Base-by-base conservation (phyloP, 2,888 invertebrate species). In the Ophonus ardosiacus region DNA sequence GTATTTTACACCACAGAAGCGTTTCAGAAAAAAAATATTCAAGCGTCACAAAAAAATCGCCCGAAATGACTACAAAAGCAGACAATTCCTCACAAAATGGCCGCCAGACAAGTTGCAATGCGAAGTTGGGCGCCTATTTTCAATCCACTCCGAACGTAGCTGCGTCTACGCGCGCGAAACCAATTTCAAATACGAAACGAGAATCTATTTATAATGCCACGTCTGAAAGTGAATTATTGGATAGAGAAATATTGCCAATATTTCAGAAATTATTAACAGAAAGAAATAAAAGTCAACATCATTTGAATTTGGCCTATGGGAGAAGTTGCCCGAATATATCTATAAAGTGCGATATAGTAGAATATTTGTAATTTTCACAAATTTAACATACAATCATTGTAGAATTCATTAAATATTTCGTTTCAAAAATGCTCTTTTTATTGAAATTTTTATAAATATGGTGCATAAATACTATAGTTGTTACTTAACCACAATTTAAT, bases 271-370 rank as follows among this genome's bases (percentile, higher is more conserved):
- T 97, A n/a, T 93, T 97, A 78, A 97, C 96, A 2, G 97, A 97
- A 89, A 93, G 97, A 86, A 96, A 97, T 88, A 93, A 93, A 88
- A 92, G 92, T 87, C 94, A 94, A 5, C 94, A 94, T 81, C 93
- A 94, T 81, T 93, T 94, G 18, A 95, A 95, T 90, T 93, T 95
- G 51, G 94, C 94, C 40, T 95, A 95, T 87, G 97, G 97, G 84
- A 95, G 97, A 88, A 97, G 97, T 89, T 98, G 98, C 91, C 98
- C 98, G 38, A 97, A 97, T 93, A 97, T 97, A 92, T 97, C 97
- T 86, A 97, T 98, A 89, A 98, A 98, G 92, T 98, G 98, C 93
- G 98, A 98, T 93, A 98, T 98, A 89, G 98, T 98, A 88, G 98
- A 98, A 90, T 98, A 98, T 92, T 40, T 80, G 13, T 80, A 80